Percentiles rank a stretch among this genome's conserved stretches.
Evolutionary conservation across 1,140 invertebrate species (phyloP).

Genomic region (Gonioctena quinquepunctata): DNA sequence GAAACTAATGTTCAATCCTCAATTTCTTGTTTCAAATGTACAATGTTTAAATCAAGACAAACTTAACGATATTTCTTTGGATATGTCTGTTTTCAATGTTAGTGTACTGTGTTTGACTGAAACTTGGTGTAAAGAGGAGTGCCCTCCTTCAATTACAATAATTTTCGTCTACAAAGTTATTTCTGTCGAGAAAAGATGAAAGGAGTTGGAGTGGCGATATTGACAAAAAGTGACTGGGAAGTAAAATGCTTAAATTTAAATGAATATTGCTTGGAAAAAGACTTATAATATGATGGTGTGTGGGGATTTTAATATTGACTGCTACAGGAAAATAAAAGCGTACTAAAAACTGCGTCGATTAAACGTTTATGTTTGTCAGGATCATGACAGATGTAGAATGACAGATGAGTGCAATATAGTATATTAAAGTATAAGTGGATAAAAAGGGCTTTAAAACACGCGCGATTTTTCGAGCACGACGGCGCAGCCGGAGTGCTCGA

Average conservation of each 20-base stretch:
- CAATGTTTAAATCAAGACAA: neutral
- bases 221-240: neutral
- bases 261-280: neutral
- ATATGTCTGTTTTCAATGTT: neutral
- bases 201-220: neutral
- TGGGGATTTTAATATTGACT: no score
- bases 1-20: neutral
- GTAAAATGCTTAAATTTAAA: neutral
- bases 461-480: no score
- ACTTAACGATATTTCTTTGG: neutral
- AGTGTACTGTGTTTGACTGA: neutral
- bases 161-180: neutral
- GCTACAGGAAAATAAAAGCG: no score
- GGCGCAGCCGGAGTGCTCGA: no score
- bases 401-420: no score
- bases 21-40: neutral
- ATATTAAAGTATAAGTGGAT: no score
- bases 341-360: no score
- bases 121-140: neutral
- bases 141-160: neutral
- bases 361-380: no score
- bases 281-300: no score
- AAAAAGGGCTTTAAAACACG: no score
- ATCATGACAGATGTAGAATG: no score
- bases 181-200: neutral